These are phyloP conservation scores for Mesoclemmys tuberculata DNA, from an alignment of 2,113 vertebrate genomes.

Conservation along the genomic window DNA sequence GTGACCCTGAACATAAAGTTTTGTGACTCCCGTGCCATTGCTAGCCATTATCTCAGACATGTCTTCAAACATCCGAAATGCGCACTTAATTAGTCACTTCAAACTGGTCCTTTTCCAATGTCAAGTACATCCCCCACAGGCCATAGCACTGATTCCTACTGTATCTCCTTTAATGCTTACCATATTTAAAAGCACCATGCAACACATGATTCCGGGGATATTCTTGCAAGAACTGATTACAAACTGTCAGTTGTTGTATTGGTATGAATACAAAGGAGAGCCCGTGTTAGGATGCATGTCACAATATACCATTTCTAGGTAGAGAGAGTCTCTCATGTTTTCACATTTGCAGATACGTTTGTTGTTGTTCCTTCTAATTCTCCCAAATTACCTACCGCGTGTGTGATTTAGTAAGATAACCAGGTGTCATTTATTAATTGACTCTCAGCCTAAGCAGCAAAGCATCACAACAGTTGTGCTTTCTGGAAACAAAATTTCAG, in stretches of 20 bases:
- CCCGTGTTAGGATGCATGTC: background rate
- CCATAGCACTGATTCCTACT: background rate
- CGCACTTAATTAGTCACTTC: background rate
- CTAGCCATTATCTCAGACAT: background rate
- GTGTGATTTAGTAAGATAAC: background rate
- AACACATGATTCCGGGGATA: background rate
- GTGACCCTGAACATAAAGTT: background rate
- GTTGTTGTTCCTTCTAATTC: background rate
- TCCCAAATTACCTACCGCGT: background rate
- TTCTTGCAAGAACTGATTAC: background rate
- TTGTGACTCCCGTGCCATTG: no score
- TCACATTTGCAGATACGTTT: rapidly evolving
- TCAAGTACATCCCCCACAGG: background rate
- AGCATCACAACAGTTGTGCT: background rate
- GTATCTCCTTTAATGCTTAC: background rate
- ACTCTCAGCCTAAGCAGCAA: background rate
- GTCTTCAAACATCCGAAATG: background rate
- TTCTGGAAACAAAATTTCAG: background rate
- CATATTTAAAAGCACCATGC: background rate
- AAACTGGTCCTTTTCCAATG: background rate
- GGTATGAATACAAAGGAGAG: background rate
- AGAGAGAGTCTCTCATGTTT: background rate
- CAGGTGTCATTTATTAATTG: background rate
- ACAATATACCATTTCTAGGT: background rate
- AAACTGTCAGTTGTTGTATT: background rate